Evolutionary conservation across 2,113 vertebrate genomes (phyloP).

Genomic region (Percina caprodes): DNA sequence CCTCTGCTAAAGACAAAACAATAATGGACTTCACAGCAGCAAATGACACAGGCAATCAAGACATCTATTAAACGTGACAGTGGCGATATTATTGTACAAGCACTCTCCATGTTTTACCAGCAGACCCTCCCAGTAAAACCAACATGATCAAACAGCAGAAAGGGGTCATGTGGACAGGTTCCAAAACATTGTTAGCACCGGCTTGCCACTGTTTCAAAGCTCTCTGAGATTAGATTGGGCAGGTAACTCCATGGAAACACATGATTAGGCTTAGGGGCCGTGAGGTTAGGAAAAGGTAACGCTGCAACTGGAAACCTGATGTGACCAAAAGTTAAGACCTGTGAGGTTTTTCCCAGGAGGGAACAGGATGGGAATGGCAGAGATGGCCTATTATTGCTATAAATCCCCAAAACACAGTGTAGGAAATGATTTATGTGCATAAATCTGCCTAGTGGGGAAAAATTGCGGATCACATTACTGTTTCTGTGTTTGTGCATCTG

Average conservation of each 20-base stretch:
- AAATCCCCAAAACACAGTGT: constrained; percentile 83
- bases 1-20: constrained; percentile 57
- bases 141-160: constrained; percentile 77
- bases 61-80: constrained; percentile 73
- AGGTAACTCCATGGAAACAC: constrained; percentile 76
- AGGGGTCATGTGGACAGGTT: constrained; percentile 70
- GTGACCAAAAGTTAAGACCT: constrained; percentile 82
- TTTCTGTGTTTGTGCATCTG: constrained; percentile 83
- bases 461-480: constrained; percentile 78
- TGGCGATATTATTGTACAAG: constrained; percentile 77
- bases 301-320: constrained; percentile 77
- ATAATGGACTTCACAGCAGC: constrained; percentile 53
- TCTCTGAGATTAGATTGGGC: constrained; percentile 66
- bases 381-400: constrained; percentile 82
- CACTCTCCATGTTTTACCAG: constrained; percentile 73
- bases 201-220: constrained; percentile 68
- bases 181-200: constrained; percentile 73
- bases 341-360: constrained; percentile 79
- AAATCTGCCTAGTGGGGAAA: constrained; percentile 78
- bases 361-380: constrained; percentile 84
- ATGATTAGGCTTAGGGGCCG: constrained; percentile 73
- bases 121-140: constrained; percentile 78
- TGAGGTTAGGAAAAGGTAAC: constrained; percentile 79
- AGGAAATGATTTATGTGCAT: constrained; percentile 86
- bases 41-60: constrained; percentile 63